phyloP scores from a whole-genome alignment of 2,113 vertebrate genomes.

The Malurus alboscapulatus region DNA sequence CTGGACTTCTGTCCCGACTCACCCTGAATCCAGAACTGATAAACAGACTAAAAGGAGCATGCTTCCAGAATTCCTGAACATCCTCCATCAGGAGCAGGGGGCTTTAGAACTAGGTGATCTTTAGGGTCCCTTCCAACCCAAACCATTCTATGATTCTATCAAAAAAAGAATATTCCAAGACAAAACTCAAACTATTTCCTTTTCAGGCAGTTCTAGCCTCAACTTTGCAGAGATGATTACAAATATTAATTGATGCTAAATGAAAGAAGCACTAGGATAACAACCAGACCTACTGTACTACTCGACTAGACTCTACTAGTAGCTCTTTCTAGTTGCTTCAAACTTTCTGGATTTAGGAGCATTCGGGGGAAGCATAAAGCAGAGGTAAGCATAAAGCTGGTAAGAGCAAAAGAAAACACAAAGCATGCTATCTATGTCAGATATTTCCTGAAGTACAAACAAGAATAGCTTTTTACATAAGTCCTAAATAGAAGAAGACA shows the following conservation, averaged over 20 bases:
- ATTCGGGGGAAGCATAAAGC: not conserved
- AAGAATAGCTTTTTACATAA: not conserved
- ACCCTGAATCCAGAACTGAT: not conserved
- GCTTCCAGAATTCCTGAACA: not conserved
- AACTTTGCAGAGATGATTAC: not conserved
- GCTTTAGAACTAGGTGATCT: not conserved
- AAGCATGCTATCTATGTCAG: conserved; percentile 8
- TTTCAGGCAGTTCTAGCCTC: not conserved
- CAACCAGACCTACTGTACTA: not conserved
- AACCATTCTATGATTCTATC: not conserved
- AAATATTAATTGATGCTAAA: not conserved
- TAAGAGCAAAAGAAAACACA: not conserved
- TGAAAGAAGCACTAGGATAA: not conserved
- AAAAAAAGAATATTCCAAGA: not conserved
- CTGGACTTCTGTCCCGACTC: not conserved
- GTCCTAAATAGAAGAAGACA: not conserved
- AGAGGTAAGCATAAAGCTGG: not conserved
- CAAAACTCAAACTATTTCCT: not conserved
- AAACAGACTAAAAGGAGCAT: not conserved
- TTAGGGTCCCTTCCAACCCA: not conserved
- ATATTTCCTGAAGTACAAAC: not conserved
- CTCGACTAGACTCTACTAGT: not conserved
- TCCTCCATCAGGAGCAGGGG: not conserved
- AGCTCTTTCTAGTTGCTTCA: not conserved
- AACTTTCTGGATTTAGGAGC: not conserved